These are phyloP conservation scores for Troides oblongomaculatus DNA, from an alignment of 2,888 invertebrate genomes.

Conservation along the genomic window DNA sequence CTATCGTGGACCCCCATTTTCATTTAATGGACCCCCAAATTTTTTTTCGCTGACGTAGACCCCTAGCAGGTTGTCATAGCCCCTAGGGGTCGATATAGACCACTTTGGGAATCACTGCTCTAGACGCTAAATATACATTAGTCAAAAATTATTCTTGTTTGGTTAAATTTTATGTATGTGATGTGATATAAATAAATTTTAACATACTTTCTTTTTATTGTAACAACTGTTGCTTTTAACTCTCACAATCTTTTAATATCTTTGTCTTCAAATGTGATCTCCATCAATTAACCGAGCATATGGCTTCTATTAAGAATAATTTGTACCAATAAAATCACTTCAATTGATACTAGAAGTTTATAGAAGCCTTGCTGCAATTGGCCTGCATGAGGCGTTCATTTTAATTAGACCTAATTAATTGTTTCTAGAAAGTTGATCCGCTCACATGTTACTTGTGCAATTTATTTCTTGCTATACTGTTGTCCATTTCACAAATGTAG, in stretches of 20 bases:
- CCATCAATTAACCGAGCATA: conserved; percentile 34
- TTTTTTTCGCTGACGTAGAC: no score
- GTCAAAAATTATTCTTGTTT: no score
- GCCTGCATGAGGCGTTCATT: conserved; percentile 10
- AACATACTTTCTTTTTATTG: not conserved
- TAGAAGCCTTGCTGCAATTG: conserved; percentile 10
- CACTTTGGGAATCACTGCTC: no score
- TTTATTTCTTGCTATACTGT: no score
- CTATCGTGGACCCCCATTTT: no score
- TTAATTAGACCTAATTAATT: conserved; percentile 4
- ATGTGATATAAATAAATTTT: not conserved
- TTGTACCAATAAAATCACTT: conserved; percentile 46
- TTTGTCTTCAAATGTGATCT: conserved; percentile 27
- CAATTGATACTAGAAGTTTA: conserved; percentile 44
- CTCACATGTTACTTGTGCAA: not conserved
- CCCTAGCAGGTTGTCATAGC: no score
- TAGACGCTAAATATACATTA: no score
- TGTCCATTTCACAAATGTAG: no score
- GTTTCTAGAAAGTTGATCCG: not conserved
- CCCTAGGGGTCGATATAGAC: no score
- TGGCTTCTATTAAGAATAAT: conserved; percentile 51
- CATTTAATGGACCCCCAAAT: no score
- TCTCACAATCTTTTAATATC: not conserved
- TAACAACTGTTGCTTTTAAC: not conserved
- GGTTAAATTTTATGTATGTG: no score